Conservation (phyloP, 1,140 invertebrate genomes). For the Rhagoletis zephyria region DNA sequence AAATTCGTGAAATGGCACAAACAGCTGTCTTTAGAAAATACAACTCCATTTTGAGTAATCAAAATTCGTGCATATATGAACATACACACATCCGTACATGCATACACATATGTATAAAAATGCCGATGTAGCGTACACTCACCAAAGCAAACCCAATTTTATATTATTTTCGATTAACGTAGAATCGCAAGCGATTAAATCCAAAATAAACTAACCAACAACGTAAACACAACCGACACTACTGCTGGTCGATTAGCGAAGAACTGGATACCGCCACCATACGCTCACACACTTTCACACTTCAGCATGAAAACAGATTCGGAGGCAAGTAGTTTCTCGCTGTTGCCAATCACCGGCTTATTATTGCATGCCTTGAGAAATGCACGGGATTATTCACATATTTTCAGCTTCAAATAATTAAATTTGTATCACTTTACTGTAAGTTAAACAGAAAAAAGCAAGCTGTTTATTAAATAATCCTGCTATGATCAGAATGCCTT, state of each 20-base stretch:
- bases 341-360: constrained; percentile 16
- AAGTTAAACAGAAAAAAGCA: background rate
- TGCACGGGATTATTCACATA: background rate
- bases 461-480: background rate
- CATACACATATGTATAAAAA: background rate
- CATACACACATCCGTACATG: too few relatives aligned
- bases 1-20: background rate
- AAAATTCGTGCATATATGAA: background rate
- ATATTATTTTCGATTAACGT: too few relatives aligned
- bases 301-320: constrained; percentile 30
- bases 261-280: constrained; percentile 20
- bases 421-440: background rate
- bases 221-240: background rate
- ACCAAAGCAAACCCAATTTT: background rate
- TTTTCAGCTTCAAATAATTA: background rate
- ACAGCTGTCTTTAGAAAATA: background rate
- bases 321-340: background rate
- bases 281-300: constrained; percentile 17
- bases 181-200: background rate
- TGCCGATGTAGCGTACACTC: background rate
- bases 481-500: constrained; percentile 52
- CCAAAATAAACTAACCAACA: background rate
- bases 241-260: constrained; percentile 17
- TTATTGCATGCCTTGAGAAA: background rate
- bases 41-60: background rate